A percentile compares a stretch with the other conserved stretches of the same genome.
Evolutionary conservation across 2,888 invertebrate species (phyloP).

Genomic region (Opisthograptis luteolata): DNA sequence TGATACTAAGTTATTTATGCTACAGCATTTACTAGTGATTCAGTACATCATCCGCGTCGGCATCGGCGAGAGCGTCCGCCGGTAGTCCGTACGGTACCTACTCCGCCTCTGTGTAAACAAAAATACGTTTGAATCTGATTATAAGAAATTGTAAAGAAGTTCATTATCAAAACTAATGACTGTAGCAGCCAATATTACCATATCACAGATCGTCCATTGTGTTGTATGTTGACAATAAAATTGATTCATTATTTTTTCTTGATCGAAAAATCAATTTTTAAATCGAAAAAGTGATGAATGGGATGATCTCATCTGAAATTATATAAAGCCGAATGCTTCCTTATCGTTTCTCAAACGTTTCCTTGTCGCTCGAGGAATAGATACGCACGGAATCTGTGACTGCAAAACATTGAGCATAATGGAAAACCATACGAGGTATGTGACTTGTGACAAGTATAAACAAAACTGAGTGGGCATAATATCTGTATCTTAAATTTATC

Average conservation of each 20-base stretch:
- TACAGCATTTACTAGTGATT: slow-evolving; percentile 26
- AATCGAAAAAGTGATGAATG: slow-evolving; percentile 31
- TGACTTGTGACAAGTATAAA: slow-evolving; percentile 1
- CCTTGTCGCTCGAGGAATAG: slow-evolving; percentile 13
- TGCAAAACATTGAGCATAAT: slow-evolving; percentile 11
- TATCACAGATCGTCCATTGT: slow-evolving; percentile 37
- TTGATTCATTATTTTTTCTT: slow-evolving; percentile 24
- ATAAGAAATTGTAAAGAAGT: slow-evolving; percentile 25
- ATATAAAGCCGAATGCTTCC: slow-evolving; percentile 24
- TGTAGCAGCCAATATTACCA: slow-evolving; percentile 32
- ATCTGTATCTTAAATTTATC: no score
- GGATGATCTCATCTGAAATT: slow-evolving; percentile 26
- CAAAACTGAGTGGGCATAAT: no score
- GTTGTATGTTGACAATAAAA: slow-evolving; percentile 35
- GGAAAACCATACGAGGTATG: slow-evolving; percentile 30
- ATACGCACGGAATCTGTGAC: slow-evolving; percentile 3
- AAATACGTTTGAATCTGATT: neutral
- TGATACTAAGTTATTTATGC: slow-evolving; percentile 17
- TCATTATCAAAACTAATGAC: slow-evolving; percentile 34
- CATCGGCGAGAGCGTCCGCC: slow-evolving; percentile 17
- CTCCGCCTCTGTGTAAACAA: slow-evolving; percentile 7
- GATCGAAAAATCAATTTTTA: no score
- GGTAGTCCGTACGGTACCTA: neutral
- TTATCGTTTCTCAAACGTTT: slow-evolving; percentile 29
- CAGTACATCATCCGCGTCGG: slow-evolving; percentile 30